phyloP scores from a whole-genome alignment of 2,113 vertebrate species.

The Phylloscopus trochilus region DNA sequence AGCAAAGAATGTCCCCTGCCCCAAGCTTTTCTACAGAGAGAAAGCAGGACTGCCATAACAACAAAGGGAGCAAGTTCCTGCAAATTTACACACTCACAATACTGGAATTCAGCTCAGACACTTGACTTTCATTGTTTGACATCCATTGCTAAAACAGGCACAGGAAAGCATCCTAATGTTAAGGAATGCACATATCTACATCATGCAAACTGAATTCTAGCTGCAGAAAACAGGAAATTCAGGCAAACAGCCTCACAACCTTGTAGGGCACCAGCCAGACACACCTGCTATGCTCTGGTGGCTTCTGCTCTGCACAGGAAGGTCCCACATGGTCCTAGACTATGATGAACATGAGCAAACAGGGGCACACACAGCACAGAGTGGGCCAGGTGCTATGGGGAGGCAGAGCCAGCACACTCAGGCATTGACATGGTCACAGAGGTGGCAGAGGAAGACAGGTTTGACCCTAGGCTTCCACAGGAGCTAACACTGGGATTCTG shows the following conservation, averaged over 20 bases:
- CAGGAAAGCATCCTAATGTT: neutral
- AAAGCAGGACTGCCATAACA: neutral
- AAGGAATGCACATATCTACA: neutral
- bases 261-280: neutral
- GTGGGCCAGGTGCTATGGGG: neutral
- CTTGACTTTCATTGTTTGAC: neutral
- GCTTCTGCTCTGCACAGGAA: neutral
- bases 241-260: neutral
- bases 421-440: neutral
- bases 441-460: neutral
- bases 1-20: neutral
- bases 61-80: neutral
- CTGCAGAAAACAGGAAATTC: neutral
- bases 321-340: neutral
- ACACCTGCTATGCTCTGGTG: neutral
- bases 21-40: neutral
- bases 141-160: neutral
- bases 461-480: accelerated
- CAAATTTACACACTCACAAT: neutral
- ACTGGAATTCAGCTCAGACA: neutral
- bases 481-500: neutral
- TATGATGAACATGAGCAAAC: accelerated
- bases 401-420: neutral
- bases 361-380: neutral
- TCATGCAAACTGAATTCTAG: neutral